Evolutionary conservation across 2,888 invertebrate genomes (phyloP), one percentile per base, ranked within the genome.

Genomic region (Nymphalis urticae): DNA sequence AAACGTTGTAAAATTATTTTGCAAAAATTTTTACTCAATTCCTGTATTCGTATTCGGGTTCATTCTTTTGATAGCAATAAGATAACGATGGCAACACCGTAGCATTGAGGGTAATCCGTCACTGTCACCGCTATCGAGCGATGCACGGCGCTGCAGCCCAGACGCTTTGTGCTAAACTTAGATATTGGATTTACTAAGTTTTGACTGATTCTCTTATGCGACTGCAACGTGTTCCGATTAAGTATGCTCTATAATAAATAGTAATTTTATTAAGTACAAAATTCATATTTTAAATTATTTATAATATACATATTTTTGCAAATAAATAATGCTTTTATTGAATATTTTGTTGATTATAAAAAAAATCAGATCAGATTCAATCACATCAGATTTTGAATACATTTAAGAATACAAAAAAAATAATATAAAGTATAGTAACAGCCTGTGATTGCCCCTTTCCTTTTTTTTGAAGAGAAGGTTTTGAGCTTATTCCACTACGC

Each of bases 131-230:
- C 83, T 87, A 89, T 89, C 87, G 87, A 87, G 85, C 87, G 90
- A 84, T 90, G 90, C 90, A 90, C 87, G 85, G 77, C 80, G 82
- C 80, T 84, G 84, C 84, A 85, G 74, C 80, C 56, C 78, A 73
- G 72, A 76, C 78, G 78, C 75, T 75, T 80, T 80, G 78, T 79
- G 80, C 81, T 86, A 87, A 89, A 90, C 88, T 88, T 89, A 87
- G 89, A 88, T 89, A 89, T 89, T 88, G 86, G 87, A 87, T 88
- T 88, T 83, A 87, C 85, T 82, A 88, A 89, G 85, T 89, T 86
- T 87, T 85, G 86, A 88, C 87, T 86, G 86, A 87, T 88, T 85
- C 81, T 72, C 69, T 66, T 66, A 70, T 69, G 66, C 70, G 68
- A 60, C 54, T 71, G 56, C 59, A 48, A 62, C 62, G 48, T 68